These are phyloP conservation scores for Odontamblyopus rebecca DNA, from an alignment of 2,797 vertebrate genomes.

Conservation along the genomic window DNA sequence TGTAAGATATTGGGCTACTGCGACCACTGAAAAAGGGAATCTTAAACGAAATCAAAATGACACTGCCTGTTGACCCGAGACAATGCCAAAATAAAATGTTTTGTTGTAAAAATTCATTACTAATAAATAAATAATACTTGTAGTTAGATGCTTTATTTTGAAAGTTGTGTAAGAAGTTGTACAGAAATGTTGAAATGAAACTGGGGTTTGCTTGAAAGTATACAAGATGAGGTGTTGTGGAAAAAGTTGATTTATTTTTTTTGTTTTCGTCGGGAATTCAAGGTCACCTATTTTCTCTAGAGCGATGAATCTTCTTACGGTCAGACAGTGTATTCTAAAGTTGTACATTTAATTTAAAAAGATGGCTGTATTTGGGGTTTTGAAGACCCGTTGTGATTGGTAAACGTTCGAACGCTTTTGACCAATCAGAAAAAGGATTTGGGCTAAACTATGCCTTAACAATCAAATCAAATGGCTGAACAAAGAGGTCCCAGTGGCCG, in stretches of 20 bases:
- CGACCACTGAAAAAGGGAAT: slow-evolving; percentile 75
- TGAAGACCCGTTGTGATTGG: background rate
- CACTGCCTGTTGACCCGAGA: slow-evolving; percentile 58
- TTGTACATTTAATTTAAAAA: background rate
- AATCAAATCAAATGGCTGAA: slow-evolving; percentile 1
- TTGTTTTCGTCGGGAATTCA: background rate
- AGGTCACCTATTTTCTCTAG: slow-evolving; percentile 1
- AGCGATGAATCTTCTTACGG: background rate
- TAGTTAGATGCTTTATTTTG: slow-evolving; percentile 71
- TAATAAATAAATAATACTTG: slow-evolving; percentile 54
- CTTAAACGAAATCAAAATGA: slow-evolving; percentile 53
- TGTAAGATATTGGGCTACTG: slow-evolving; percentile 61
- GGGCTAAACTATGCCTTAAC: background rate
- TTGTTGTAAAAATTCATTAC: slow-evolving; percentile 72
- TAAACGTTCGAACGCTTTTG: background rate
- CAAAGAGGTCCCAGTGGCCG: background rate
- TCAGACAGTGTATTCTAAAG: background rate
- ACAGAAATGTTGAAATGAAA: slow-evolving; percentile 22
- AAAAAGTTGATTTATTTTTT: background rate
- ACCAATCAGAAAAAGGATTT: background rate
- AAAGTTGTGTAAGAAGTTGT: slow-evolving; percentile 70
- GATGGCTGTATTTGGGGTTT: background rate
- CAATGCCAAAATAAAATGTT: slow-evolving; percentile 76
- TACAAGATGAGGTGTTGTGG: slow-evolving; percentile 18
- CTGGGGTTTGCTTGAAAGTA: slow-evolving; percentile 50